Evolutionary conservation across 2,888 invertebrate species (phyloP), one percentile per base, ranked within the genome.

Genomic region (Hetaerina titia): DNA sequence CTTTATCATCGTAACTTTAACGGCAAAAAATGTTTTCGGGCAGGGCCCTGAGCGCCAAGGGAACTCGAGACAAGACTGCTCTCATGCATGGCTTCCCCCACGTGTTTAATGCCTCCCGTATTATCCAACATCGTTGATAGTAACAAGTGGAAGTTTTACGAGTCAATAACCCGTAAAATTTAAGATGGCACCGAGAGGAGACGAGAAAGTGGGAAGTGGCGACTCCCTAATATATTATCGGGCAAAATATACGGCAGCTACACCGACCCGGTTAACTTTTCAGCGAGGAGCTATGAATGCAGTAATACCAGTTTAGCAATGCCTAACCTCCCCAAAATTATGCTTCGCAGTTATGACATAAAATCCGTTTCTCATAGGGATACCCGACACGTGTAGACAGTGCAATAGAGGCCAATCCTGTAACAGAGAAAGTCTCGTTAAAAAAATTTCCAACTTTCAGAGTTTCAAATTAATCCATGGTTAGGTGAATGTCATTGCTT

Each of bases 121-220:
- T 11, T 31, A 31, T 81, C 81, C 81, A 31, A 31, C 45, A 45
- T 45, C 45, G 45, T 45, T 45, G 45, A 45, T 45, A 45, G 45
- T 45, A 45, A 45, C 81, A 81, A 81, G 81, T 81, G 81, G 81
- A 81, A 81, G 25, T 11, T 81, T 81, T 81, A 81, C 81, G 81
- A 81, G 81, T 31, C 81, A n/a, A 81, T 81, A 81, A 81, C 81
- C 81, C 13, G 81, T 31, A 31, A 31, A 81, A 81, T 81, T 25
- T 81, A 81, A 81, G 81, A 11, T 81, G 81, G 81, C 81, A 81
- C 25, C 81, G 11, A 31, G 81, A n/a, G 15, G 25, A 81, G 81
- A 6, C 11, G 31, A 15, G 31, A 31, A 81, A 25, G n/a, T 11
- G 9, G 81, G 31, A 13, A 81, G 31, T 9, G 45, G 45, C 13